phyloP scores from a whole-genome alignment of 2,888 invertebrate genomes.

The Ormyrus pomaceus region DNA sequence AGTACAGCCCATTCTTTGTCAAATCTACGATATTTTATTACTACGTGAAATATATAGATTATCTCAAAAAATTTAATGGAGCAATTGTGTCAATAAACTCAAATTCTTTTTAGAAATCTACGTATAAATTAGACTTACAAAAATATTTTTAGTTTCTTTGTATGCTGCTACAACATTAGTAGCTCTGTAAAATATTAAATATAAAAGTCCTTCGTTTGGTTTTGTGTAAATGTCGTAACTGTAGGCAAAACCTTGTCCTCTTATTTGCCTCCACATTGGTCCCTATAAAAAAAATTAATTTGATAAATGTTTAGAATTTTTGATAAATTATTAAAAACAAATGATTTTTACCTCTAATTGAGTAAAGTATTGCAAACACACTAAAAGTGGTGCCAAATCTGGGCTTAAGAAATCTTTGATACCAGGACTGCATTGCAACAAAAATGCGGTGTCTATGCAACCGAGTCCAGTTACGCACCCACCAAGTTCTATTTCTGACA shows the following conservation, averaged over 20 bases:
- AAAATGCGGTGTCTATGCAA: constrained; percentile 87
- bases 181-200: constrained; percentile 85
- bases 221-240: constrained; percentile 82
- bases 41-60: too few relatives aligned
- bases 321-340: not conserved
- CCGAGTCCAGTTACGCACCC: constrained; percentile 88
- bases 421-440: constrained; percentile 82
- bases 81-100: not conserved
- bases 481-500: constrained; percentile 72
- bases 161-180: constrained; percentile 89
- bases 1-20: too few relatives aligned
- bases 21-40: too few relatives aligned
- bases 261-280: constrained; percentile 91
- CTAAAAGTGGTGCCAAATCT: constrained; percentile 84
- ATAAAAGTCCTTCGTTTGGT: constrained; percentile 83
- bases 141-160: constrained; percentile 84
- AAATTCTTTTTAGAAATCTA: not conserved
- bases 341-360: constrained; percentile 83
- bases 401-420: constrained; percentile 80
- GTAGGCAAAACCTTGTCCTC: constrained; percentile 92
- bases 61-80: too few relatives aligned
- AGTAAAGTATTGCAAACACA: constrained; percentile 90
- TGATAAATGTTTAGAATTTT: not conserved
- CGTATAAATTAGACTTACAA: constrained; percentile 77
- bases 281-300: constrained; percentile 78